These are phyloP conservation scores for Mungos mungo DNA, from an alignment of 2,113 vertebrate genomes.

Conservation along the genomic window DNA sequence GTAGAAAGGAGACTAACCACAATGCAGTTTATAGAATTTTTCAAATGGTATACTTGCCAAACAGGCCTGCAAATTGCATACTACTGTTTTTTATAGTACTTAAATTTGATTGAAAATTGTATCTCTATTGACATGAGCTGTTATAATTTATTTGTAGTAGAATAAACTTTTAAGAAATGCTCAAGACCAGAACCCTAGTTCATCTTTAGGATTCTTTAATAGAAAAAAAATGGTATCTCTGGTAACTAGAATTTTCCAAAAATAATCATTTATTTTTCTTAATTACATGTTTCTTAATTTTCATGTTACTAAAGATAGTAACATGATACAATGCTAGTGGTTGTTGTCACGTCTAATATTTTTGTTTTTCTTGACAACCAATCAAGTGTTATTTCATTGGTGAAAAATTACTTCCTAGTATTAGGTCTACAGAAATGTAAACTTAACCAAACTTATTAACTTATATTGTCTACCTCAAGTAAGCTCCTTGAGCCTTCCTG, in stretches of 20 bases:
- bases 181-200: constrained; percentile 48
- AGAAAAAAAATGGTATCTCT: neutral
- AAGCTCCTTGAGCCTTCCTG: neutral
- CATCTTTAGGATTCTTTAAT: neutral
- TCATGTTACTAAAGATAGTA: neutral
- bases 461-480: neutral
- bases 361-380: neutral
- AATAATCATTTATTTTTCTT: constrained; percentile 38
- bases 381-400: neutral
- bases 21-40: constrained; percentile 38
- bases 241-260: constrained; percentile 30
- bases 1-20: neutral
- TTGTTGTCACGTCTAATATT: neutral
- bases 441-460: neutral
- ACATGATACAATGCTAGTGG: neutral
- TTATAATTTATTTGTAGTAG: neutral
- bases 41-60: neutral
- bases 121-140: neutral
- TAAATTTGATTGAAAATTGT: neutral
- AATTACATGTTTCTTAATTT: constrained; percentile 62
- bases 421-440: neutral
- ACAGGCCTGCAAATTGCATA: neutral
- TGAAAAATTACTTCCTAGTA: neutral
- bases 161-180: constrained; percentile 51
- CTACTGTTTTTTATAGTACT: neutral